Evolutionary conservation across 2,797 vertebrate species (phyloP), one percentile per base, ranked within the genome.

Genomic region (Oreortyx pictus): DNA sequence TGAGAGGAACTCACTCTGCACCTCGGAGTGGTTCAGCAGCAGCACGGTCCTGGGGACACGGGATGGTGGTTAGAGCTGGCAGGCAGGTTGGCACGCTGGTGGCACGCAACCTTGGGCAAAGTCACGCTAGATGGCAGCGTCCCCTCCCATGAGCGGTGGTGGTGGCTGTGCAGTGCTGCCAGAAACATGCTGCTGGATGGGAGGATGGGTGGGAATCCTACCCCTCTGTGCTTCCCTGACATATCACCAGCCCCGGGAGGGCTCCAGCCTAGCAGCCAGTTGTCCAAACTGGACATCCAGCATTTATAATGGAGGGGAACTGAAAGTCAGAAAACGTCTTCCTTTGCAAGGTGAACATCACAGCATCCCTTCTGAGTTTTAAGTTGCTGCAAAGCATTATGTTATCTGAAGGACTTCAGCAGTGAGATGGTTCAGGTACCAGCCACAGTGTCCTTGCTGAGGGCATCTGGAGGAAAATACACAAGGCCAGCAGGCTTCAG

Each of bases 21-120:
- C 98, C 93, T 99, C 99, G 0, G 97, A 93, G 0, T 98, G 98
- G 96, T 99, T 99, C 97, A 99, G 98, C 97, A 99, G 94, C 76
- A 99, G 97, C 91, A 99, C 99, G 1, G 99, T 99, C 94, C 99
- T 99, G 95, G 73, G 73, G 35, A 86, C 50, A 71, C 84, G 47
- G 64, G 70, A 43, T 1, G 1, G 0, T 0, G 2, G 44, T 77
- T 5, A 92, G 78, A 14, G 23, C 0, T 0, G 46, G 31, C 33
- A 33, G 35, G 11, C 41, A 31, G 35, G 50, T n/a, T 44, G 1
- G 2, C 33, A 7, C 2, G 2, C 31, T 3, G 54, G 37, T 25
- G 50, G 46, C 20, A 47, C 18, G 20, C 1, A 44, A 19, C 39
- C 47, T 11, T 9, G 25, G 24, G 74, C 14, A 46, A 43, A 29